These are phyloP conservation scores for human (Homo sapiens) DNA, from an alignment of 2,113 vertebrate species.

Conservation along the genomic window DNA sequence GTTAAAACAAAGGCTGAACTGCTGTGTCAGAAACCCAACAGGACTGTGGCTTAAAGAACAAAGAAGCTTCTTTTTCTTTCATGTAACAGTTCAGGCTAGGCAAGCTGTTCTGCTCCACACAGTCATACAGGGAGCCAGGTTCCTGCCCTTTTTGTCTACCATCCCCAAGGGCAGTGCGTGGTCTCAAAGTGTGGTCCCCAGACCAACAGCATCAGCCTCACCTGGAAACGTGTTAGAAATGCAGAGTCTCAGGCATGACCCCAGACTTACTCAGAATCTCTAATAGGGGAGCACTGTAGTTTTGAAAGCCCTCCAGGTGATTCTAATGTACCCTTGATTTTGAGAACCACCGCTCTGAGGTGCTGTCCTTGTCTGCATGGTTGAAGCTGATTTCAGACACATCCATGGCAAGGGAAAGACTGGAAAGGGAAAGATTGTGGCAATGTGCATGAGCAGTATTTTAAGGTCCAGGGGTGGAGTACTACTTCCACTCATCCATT, in stretches of 20 bases:
- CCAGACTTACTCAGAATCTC: neutral
- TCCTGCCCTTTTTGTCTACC: neutral
- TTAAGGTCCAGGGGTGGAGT: neutral
- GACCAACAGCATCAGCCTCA: neutral
- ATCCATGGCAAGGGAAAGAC: neutral
- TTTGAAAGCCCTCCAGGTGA: neutral
- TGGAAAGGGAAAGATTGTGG: neutral
- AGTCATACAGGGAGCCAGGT: neutral
- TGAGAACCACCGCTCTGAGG: neutral
- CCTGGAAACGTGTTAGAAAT: neutral
- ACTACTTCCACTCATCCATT: neutral
- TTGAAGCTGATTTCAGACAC: neutral
- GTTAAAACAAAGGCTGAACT: neutral
- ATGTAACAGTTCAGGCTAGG: neutral
- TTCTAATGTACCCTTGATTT: neutral
- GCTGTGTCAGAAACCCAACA: neutral
- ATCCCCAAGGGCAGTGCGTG: neutral
- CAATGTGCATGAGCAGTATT: no score
- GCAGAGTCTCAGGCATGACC: neutral
- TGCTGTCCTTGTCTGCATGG: neutral
- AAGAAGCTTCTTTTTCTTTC: neutral
- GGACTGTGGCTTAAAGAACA: neutral
- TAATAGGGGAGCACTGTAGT: no score
- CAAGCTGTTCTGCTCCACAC: neutral
- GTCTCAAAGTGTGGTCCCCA: no score